Percentiles rank a stretch among this genome's conserved stretches.
Conservation (phyloP, 2,888 invertebrate genomes). For the Ypsolopha sequella region DNA sequence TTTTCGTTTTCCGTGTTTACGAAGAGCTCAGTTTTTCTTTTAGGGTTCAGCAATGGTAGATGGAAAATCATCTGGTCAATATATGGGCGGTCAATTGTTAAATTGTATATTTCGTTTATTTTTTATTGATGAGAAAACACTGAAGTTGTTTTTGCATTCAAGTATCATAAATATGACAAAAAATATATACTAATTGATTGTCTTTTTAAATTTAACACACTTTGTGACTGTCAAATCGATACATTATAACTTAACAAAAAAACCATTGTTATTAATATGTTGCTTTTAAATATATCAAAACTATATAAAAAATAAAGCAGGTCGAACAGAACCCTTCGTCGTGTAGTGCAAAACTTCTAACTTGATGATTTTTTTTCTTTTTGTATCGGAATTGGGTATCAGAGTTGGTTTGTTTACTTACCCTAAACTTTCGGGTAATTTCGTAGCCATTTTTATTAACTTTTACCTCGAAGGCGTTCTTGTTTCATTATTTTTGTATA, state of each 20-base stretch:
- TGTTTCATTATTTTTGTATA: slow-evolving; percentile 41
- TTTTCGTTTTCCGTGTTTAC: slow-evolving; percentile 54
- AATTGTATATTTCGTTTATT: not conserved
- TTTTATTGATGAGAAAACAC: not conserved
- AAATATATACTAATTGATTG: no score
- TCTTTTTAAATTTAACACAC: no score
- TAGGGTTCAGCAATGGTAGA: not conserved
- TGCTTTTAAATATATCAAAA: no score
- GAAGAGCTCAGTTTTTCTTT: slow-evolving; percentile 3
- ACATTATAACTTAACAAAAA: no score
- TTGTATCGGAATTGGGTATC: slow-evolving; percentile 23
- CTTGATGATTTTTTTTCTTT: slow-evolving; percentile 12
- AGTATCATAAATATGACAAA: no score
- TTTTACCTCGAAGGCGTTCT: slow-evolving; percentile 31
- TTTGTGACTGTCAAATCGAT: no score
- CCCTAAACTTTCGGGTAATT: slow-evolving; percentile 51
- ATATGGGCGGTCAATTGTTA: not conserved
- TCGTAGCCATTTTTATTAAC: slow-evolving; percentile 64
- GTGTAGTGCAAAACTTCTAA: not conserved
- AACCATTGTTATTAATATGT: no score
- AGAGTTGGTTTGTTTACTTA: slow-evolving; percentile 53
- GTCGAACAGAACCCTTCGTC: not conserved
- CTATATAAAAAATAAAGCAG: no score
- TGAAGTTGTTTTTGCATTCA: not conserved
- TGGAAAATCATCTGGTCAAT: not conserved